These are phyloP conservation scores for Phalera bucephala DNA, from an alignment of 2,888 invertebrate species.

Conservation along the genomic window DNA sequence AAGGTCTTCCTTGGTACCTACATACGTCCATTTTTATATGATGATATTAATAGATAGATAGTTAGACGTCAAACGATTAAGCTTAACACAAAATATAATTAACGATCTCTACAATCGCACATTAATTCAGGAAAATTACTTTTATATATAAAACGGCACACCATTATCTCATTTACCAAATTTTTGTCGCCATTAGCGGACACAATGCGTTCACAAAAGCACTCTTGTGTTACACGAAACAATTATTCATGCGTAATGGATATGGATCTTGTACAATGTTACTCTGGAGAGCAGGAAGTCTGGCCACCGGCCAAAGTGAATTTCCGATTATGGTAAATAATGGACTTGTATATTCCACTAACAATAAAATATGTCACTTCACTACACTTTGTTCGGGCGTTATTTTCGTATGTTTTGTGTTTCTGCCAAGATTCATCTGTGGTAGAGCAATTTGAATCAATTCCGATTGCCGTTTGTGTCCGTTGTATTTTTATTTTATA, in stretches of 20 bases:
- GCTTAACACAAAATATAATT: too few species aligned
- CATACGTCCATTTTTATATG: too few species aligned
- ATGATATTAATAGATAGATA: too few species aligned
- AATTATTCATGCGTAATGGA: slow-evolving; percentile 46
- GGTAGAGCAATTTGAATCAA: slow-evolving; percentile 19
- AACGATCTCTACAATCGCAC: too few species aligned
- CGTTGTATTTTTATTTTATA: slow-evolving; percentile 1
- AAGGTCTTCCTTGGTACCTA: too few species aligned
- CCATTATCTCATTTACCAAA: slow-evolving; percentile 9
- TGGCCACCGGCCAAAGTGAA: slow-evolving; percentile 63
- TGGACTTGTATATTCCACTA: slow-evolving; percentile 29
- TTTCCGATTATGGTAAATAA: slow-evolving; percentile 64
- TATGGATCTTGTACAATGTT: slow-evolving; percentile 35
- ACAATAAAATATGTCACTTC: slow-evolving; percentile 32
- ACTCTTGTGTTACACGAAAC: slow-evolving; percentile 22
- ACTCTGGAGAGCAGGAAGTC: slow-evolving; percentile 35
- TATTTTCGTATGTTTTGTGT: slow-evolving; percentile 25
- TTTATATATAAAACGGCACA: too few species aligned
- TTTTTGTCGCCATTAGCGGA: slow-evolving; percentile 19
- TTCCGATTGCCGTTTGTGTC: slow-evolving; percentile 19
- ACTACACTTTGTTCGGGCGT: slow-evolving; percentile 20
- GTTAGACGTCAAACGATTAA: too few species aligned
- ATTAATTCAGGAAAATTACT: too few species aligned
- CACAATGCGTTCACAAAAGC: slow-evolving; percentile 12
- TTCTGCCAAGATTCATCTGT: slow-evolving; percentile 21